These are phyloP conservation scores for Laticauda colubrina DNA, from an alignment of 2,113 vertebrate genomes.

Conservation along the genomic window DNA sequence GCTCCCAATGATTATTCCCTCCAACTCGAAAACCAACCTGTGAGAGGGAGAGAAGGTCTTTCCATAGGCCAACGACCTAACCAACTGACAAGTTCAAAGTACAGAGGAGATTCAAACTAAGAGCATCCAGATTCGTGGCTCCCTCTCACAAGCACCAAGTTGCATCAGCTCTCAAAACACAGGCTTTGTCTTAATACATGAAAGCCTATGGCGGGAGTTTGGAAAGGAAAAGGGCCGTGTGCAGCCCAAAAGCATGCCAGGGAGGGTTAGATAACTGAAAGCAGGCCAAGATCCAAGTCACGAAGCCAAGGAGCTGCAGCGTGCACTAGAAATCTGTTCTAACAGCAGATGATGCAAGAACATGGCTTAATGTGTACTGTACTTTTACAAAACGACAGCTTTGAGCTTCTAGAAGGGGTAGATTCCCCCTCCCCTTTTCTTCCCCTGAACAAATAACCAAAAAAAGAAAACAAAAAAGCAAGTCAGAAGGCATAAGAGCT, in stretches of 20 bases:
- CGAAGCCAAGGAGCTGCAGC: neutral
- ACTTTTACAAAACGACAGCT: neutral
- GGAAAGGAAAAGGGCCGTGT: neutral
- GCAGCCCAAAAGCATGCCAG: neutral
- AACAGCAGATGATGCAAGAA: neutral
- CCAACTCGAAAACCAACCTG: neutral
- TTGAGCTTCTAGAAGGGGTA: neutral
- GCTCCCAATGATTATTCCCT: neutral
- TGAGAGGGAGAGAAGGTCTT: neutral
- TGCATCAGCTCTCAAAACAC: neutral
- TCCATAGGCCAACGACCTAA: neutral
- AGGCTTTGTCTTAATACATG: neutral
- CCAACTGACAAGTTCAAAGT: neutral
- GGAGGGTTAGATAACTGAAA: neutral
- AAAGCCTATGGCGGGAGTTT: neutral
- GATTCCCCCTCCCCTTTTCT: neutral
- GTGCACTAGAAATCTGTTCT: neutral
- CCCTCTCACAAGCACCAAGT: neutral
- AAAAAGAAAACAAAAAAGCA: neutral
- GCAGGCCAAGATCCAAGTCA: conserved; percentile 11
- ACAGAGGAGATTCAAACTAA: neutral
- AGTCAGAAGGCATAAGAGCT: neutral
- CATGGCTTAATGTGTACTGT: neutral
- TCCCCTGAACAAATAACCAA: neutral
- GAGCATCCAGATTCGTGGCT: neutral